Evolutionary conservation across 2,113 vertebrate genomes (phyloP).

Genomic region (Caretta caretta): DNA sequence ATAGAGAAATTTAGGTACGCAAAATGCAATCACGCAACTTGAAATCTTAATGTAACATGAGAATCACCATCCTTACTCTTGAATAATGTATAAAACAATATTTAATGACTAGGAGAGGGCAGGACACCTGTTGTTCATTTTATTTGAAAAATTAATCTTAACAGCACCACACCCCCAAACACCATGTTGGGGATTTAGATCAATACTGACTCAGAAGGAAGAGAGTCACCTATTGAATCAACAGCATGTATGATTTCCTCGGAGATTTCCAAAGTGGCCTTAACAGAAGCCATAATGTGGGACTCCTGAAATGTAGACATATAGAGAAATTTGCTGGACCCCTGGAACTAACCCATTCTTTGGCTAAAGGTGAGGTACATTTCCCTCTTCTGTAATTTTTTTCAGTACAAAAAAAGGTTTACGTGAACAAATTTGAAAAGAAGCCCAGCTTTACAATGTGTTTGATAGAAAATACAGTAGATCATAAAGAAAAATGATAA

Average conservation of each 20-base stretch:
- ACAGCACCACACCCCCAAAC: background rate
- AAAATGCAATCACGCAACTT: background rate
- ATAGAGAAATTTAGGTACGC: background rate
- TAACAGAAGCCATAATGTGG: background rate
- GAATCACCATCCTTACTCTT: background rate
- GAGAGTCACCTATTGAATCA: background rate
- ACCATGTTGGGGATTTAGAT: background rate
- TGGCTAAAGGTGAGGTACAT: background rate
- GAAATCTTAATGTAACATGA: background rate
- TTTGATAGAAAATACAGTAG: fast-evolving
- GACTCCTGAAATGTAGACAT: background rate
- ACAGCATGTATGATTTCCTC: background rate
- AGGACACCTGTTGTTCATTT: background rate
- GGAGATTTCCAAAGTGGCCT: background rate
- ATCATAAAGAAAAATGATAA: background rate
- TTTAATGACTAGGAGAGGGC: background rate
- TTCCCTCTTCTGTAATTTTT: background rate
- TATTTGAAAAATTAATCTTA: background rate
- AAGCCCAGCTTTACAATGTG: background rate
- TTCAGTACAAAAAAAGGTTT: background rate
- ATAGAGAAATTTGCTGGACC: background rate
- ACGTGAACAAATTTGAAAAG: background rate
- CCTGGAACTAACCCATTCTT: background rate
- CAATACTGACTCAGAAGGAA: background rate
- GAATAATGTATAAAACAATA: background rate